Conservation (phyloP, 2,797 vertebrate genomes). For the Halcyon smyrnensis region DNA sequence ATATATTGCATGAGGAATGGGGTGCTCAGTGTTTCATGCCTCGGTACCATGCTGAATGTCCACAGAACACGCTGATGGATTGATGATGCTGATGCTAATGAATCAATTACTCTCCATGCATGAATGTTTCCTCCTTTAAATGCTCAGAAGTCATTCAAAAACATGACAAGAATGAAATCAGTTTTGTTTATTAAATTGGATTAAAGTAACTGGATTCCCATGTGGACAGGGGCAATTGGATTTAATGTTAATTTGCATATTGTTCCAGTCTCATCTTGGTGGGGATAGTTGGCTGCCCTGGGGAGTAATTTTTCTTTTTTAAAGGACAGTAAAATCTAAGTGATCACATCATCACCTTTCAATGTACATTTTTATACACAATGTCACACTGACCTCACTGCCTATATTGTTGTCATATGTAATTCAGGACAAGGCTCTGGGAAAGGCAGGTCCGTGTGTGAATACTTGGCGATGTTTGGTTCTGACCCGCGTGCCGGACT, state of each 20-base stretch:
- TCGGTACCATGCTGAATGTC: fast-evolving
- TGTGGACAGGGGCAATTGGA: background rate
- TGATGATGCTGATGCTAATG: background rate
- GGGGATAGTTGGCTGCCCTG: background rate
- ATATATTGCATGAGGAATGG: background rate
- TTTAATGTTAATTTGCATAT: constrained; percentile 22
- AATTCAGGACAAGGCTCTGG: background rate
- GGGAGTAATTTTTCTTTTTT: background rate
- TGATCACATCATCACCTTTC: background rate
- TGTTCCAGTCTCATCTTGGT: background rate
- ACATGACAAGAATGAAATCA: constrained; percentile 23
- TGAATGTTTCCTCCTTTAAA: background rate
- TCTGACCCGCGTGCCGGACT: background rate
- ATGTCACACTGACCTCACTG: background rate
- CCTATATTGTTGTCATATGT: fast-evolving
- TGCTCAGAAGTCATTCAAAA: background rate
- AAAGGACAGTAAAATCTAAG: background rate
- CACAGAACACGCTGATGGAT: background rate
- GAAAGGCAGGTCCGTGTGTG: background rate
- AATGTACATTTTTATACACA: background rate
- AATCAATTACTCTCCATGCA: background rate
- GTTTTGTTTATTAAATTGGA: constrained; percentile 31
- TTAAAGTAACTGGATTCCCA: constrained; percentile 42
- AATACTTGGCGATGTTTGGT: fast-evolving
- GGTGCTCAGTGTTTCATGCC: background rate